Percentiles rank a stretch among this genome's conserved stretches.
Conservation (phyloP, 2,113 vertebrate species). For the Lamprotornis superbus region DNA sequence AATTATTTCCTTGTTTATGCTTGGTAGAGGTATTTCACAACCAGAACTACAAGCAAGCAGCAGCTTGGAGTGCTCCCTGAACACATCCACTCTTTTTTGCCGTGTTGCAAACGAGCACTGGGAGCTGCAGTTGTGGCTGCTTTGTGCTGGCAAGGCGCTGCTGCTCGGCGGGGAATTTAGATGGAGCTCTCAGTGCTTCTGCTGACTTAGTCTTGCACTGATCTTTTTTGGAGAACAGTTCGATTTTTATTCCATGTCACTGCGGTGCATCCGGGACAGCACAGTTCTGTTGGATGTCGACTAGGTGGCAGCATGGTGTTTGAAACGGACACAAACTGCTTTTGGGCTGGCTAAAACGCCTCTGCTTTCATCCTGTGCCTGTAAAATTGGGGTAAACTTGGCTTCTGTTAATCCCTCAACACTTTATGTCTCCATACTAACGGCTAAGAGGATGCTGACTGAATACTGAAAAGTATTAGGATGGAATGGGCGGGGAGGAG, state of each 20-base stretch:
- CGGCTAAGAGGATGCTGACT: neutral
- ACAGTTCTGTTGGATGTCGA: constrained; percentile 20
- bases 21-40: neutral
- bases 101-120: neutral
- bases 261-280: fast-evolving
- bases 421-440: neutral
- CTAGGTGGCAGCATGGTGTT: constrained; percentile 75
- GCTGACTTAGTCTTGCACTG: neutral
- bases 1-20: neutral
- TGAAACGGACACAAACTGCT: neutral
- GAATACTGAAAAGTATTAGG: neutral
- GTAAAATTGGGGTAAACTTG: neutral
- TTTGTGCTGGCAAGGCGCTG: neutral
- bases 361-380: neutral
- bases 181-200: neutral
- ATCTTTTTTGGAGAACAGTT: neutral
- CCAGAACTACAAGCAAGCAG: neutral
- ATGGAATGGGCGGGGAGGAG: neutral
- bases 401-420: neutral
- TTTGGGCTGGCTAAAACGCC: fast-evolving
- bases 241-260: neutral
- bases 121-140: neutral
- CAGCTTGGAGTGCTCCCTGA: neutral
- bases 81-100: neutral
- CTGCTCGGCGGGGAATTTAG: neutral